A percentile compares a stretch with the other conserved stretches of the same genome.
Evolutionary conservation across 2,113 vertebrate genomes (phyloP).

Genomic region (Erpornis zantholeuca): DNA sequence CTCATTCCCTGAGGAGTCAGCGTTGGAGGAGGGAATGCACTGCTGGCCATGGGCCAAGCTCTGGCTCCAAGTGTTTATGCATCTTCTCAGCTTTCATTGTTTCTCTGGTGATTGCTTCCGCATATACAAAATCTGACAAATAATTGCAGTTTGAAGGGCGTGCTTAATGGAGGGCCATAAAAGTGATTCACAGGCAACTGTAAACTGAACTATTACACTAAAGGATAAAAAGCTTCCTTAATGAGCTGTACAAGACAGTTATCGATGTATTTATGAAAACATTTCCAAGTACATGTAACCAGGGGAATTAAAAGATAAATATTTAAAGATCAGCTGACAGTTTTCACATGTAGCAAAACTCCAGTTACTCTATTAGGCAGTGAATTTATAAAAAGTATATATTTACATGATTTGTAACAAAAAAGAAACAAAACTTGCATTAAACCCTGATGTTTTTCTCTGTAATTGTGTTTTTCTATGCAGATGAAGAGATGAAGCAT

Average conservation of each 20-base stretch:
- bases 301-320: constrained; percentile 67
- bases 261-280: constrained; percentile 74
- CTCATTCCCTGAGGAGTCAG: background rate
- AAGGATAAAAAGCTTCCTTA: constrained; percentile 72
- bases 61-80: constrained; percentile 10
- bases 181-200: constrained; percentile 65
- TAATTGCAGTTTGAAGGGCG: constrained; percentile 67
- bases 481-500: constrained; percentile 4
- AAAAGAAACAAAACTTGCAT: background rate
- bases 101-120: constrained; percentile 53
- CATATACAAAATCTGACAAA: constrained; percentile 49
- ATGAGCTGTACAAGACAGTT: constrained; percentile 72
- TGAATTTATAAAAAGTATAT: background rate
- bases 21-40: background rate
- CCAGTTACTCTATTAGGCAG: background rate
- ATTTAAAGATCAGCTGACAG: constrained; percentile 53
- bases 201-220: constrained; percentile 64
- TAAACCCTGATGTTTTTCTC: background rate
- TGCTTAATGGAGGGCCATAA: constrained; percentile 65
- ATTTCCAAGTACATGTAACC: constrained; percentile 56
- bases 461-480: background rate
- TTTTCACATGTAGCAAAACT: constrained; percentile 7
- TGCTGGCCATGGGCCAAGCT: constrained; percentile 19
- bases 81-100: constrained; percentile 20
- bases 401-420: background rate